Evolutionary conservation across 2,888 invertebrate species (phyloP).

Genomic region (Andricus quercusramuli): DNA sequence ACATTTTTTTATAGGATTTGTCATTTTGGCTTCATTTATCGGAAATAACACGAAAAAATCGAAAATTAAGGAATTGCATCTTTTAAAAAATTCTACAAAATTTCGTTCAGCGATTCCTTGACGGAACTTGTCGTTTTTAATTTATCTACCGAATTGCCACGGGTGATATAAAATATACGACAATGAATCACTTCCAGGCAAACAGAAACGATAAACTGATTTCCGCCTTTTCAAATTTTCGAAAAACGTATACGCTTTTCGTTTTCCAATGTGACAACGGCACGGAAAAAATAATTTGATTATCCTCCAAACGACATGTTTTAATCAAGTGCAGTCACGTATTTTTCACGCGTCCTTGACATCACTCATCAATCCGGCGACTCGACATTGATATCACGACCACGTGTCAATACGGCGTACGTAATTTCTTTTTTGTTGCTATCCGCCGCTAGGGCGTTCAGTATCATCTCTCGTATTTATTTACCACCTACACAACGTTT

Average conservation of each 20-base stretch:
- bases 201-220: too few relatives aligned
- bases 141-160: too few relatives aligned
- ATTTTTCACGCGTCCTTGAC: not conserved
- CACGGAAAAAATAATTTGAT: not conserved
- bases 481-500: not conserved
- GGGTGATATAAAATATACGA: too few relatives aligned
- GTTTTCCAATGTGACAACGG: not conserved
- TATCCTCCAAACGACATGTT: not conserved
- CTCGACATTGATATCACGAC: conserved; percentile 11
- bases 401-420: not conserved
- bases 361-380: not conserved
- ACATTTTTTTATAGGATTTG: too few relatives aligned
- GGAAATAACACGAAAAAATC: too few relatives aligned
- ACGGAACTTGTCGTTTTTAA: too few relatives aligned
- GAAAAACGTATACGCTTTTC: not conserved
- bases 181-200: too few relatives aligned
- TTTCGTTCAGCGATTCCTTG: too few relatives aligned
- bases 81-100: too few relatives aligned
- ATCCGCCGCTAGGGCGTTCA: not conserved
- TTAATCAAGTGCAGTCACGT: not conserved
- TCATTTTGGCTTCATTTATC: too few relatives aligned
- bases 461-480: conserved; percentile 6
- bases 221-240: too few relatives aligned
- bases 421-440: not conserved
- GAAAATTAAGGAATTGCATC: too few relatives aligned